Evolutionary conservation across 2,113 vertebrate species (phyloP).

Genomic region (Gobio gobio): DNA sequence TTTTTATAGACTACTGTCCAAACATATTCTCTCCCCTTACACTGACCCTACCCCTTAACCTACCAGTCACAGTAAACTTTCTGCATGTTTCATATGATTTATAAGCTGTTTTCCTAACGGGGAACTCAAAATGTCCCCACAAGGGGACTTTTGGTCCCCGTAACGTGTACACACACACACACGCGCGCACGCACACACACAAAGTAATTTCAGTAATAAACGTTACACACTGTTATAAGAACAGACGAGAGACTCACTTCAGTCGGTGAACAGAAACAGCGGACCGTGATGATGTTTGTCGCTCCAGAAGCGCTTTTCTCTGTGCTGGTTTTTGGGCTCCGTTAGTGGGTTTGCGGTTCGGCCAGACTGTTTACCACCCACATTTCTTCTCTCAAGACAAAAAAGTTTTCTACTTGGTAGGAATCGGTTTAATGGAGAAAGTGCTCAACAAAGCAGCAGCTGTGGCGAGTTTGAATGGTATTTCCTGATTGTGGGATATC

Average conservation of each 20-base stretch:
- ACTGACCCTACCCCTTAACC: too few relatives aligned
- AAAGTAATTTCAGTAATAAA: neutral
- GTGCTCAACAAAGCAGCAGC: neutral
- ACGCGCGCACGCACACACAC: too few relatives aligned
- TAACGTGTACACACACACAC: too few relatives aligned
- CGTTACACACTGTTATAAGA: too few relatives aligned
- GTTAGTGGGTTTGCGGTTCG: constrained; percentile 28
- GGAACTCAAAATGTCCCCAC: too few relatives aligned
- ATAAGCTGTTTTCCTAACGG: too few relatives aligned
- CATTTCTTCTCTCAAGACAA: constrained; percentile 48
- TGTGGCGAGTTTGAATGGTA: neutral
- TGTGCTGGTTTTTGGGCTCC: neutral
- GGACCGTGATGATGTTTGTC: neutral
- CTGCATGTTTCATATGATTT: too few relatives aligned
- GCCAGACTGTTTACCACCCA: constrained; percentile 22
- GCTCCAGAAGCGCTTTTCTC: neutral
- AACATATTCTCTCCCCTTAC: too few relatives aligned
- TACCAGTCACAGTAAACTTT: too few relatives aligned
- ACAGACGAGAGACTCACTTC: constrained; percentile 63
- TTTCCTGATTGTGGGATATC: neutral
- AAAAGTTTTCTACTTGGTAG: neutral
- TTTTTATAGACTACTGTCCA: too few relatives aligned
- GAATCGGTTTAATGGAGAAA: neutral
- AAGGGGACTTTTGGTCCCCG: too few relatives aligned
- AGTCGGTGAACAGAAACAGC: neutral